A percentile compares a stretch with the other conserved stretches of the same genome.
Evolutionary conservation across 1,140 invertebrate genomes (phyloP).

Genomic region (Atta cephalotes): DNA sequence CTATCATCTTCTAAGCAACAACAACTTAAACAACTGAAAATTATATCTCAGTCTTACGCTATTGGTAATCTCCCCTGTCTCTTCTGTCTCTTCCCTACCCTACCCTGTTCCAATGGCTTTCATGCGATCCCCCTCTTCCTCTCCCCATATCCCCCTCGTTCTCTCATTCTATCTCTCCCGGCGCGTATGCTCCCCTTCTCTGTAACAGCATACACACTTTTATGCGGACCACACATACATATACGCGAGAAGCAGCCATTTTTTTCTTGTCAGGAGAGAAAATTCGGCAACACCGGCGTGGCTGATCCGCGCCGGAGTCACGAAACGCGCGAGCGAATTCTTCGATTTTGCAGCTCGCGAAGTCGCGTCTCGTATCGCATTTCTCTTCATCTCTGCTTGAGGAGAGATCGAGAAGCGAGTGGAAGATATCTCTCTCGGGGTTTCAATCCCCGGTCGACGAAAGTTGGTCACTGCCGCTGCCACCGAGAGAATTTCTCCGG

Average conservation of each 20-base stretch:
- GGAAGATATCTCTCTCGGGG: slow-evolving; percentile 22
- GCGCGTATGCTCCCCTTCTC: slow-evolving; percentile 22
- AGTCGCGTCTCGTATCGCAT: neutral
- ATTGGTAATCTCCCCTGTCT: slow-evolving; percentile 63
- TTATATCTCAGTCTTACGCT: slow-evolving; percentile 61
- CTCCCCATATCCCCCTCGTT: neutral
- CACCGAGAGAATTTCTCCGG: slow-evolving; percentile 60
- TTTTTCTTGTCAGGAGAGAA: slow-evolving; percentile 54
- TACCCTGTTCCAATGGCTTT: slow-evolving; percentile 66
- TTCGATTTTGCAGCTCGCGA: neutral
- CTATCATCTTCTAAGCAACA: neutral
- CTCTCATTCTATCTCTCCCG: slow-evolving; percentile 13
- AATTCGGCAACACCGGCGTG: slow-evolving; percentile 63
- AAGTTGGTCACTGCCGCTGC: slow-evolving; percentile 56
- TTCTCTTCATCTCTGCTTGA: slow-evolving; percentile 15
- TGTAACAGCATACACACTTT: neutral
- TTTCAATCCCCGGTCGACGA: slow-evolving; percentile 56
- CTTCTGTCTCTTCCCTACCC: slow-evolving; percentile 56
- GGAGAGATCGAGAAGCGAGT: slow-evolving; percentile 34
- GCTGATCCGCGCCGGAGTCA: neutral
- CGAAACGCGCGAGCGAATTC: slow-evolving; percentile 28
- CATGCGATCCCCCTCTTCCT: slow-evolving; percentile 64
- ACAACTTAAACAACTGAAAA: neutral
- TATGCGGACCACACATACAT: neutral
- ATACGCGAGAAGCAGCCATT: slow-evolving; percentile 5